A percentile compares a stretch with the other conserved stretches of the same genome.
These are phyloP conservation scores for Mastomys natalensis DNA, from an alignment of 2,113 vertebrate genomes.

Conservation along the genomic window DNA sequence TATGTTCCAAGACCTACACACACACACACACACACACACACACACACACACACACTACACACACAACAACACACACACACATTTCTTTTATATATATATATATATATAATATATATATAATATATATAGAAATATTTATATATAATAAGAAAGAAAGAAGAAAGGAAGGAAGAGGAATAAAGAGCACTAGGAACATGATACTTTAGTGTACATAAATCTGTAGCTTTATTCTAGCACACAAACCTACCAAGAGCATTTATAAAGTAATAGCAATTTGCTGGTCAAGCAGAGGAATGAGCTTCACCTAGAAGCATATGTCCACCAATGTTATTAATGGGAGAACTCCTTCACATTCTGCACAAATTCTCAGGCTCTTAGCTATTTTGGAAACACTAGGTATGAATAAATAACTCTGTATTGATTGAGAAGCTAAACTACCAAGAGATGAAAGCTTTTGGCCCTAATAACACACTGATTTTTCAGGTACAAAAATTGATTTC, in stretches of 20 bases:
- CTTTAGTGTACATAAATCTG: neutral
- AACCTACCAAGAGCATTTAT: neutral
- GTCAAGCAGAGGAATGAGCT: neutral
- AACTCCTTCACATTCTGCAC: neutral
- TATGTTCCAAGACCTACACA: neutral
- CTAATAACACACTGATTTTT: constrained; percentile 48
- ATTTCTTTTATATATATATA: neutral
- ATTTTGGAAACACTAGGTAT: constrained; percentile 31
- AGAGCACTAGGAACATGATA: neutral
- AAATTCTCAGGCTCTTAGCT: neutral
- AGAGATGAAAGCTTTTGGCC: constrained; percentile 11
- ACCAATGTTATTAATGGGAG: neutral
- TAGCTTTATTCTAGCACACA: neutral
- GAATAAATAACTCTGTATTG: neutral
- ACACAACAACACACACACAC: too few relatives aligned
- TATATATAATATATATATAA: too few relatives aligned
- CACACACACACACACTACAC: too few relatives aligned
- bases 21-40: too few relatives aligned
- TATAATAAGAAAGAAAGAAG: too few relatives aligned
- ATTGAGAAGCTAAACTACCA: constrained; percentile 13
- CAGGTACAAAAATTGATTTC: constrained; percentile 45
- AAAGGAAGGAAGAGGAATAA: too few relatives aligned
- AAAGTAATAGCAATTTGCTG: neutral
- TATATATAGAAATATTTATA: too few relatives aligned
- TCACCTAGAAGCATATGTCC: neutral